Conservation (phyloP, 2,888 invertebrate genomes). For the Penaeus monodon region DNA sequence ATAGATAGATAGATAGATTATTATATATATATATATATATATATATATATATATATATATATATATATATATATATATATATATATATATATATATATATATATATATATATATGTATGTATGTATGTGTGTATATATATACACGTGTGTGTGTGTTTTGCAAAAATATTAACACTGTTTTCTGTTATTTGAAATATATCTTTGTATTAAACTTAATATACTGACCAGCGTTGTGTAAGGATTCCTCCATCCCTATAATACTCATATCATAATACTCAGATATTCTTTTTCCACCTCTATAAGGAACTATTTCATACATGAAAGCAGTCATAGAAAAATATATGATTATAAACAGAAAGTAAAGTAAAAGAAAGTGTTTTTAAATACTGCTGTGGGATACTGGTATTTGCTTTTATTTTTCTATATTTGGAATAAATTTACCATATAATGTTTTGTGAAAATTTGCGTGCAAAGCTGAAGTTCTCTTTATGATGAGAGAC, state of each 20-base stretch:
- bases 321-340: not conserved
- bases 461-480: too few relatives aligned
- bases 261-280: too few relatives aligned
- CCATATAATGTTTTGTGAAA: too few relatives aligned
- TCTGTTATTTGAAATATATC: not conserved
- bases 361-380: not conserved
- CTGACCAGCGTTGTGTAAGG: too few relatives aligned
- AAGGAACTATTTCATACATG: too few relatives aligned
- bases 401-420: too few relatives aligned
- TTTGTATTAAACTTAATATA: too few relatives aligned
- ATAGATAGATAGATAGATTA: conserved; percentile 24
- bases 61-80: conserved; percentile 23
- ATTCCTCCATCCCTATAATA: too few relatives aligned
- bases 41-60: conserved; percentile 5
- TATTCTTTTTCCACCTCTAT: too few relatives aligned
- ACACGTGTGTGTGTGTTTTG: not conserved
- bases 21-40: conserved; percentile 8
- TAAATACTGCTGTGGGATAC: too few relatives aligned
- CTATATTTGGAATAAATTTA: too few relatives aligned
- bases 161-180: not conserved
- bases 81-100: conserved; percentile 37
- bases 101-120: conserved; percentile 5
- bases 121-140: not conserved
- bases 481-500: too few relatives aligned
- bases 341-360: not conserved